Conservation (phyloP, 53 echinoderm and acorn worm genomes). For the Mesocentrotus franciscanus region DNA sequence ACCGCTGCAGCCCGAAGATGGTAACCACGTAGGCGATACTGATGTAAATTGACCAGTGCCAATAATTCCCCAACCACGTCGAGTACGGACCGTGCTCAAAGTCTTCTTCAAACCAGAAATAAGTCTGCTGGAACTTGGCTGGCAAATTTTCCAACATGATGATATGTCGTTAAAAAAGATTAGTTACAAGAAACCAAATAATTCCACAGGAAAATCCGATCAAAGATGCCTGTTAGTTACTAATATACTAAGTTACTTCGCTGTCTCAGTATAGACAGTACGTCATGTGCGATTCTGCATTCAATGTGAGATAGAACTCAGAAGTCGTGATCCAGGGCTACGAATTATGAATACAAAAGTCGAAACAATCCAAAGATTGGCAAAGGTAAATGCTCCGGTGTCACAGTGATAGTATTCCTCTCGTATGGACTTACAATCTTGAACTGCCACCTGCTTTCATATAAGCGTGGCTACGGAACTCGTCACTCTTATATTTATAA, state of each 20-base stretch:
- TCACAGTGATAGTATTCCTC: not conserved
- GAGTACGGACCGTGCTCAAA: conserved; percentile 82
- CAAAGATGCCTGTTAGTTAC: not conserved
- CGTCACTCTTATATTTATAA: not conserved
- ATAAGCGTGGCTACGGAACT: not conserved
- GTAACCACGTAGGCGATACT: conserved; percentile 83
- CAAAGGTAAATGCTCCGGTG: not conserved
- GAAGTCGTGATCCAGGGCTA: too few species aligned
- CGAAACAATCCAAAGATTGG: not conserved
- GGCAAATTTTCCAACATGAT: conserved; percentile 88
- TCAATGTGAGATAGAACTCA: too few species aligned
- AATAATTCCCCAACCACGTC: conserved; percentile 73
- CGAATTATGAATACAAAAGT: not conserved
- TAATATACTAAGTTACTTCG: too few species aligned
- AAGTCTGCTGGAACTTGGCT: conserved; percentile 79
- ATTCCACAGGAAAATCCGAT: not conserved
- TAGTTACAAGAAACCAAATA: not conserved
- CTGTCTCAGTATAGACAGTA: too few species aligned
- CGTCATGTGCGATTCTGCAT: not conserved
- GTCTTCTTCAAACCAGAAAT: conserved; percentile 92
- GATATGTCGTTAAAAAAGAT: not conserved
- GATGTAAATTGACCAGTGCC: conserved; percentile 82
- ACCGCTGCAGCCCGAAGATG: conserved; percentile 82
- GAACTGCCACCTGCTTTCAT: not conserved
- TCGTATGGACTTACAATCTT: not conserved